Evolutionary conservation across 2,888 invertebrate species (phyloP), one percentile per base, ranked within the genome.

Genomic region (Ceriagrion tenellum): DNA sequence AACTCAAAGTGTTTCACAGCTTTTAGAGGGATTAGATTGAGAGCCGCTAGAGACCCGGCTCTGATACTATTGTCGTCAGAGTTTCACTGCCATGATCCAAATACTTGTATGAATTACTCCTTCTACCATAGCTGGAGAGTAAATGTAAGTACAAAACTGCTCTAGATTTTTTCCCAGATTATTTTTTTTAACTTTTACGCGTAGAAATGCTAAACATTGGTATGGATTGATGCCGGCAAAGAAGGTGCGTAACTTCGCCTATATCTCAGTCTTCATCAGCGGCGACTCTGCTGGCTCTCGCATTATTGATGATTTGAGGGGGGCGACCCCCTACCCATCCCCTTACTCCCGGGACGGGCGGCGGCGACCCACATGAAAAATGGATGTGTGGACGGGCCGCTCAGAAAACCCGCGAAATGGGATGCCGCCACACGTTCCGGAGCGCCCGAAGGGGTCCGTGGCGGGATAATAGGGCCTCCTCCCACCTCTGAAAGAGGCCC

Each of bases 341-440:
- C 47, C 47, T 8, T 8, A 47, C 47, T 8, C n/a, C 55, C 26
- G 30, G 56, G 88, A 88, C 47, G 40, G 81, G 30, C 26, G 81
- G 30, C 16, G 89, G 91, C 56, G 81, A 10, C 91, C 59, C 91
- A 63, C 93, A 93, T 93, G 93, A 93, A 93, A 93, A 69, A 93
- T 93, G 93, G 93, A 93, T 93, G 47, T 74, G 69, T 56, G 35
- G 91, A n/a, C 18, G 89, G 89, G 89, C 93, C n/a, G 35, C n/a
- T 63, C 63, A 91, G 47, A 91, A 74, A 93, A 93, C 69, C 93
- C 93, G 93, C 93, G 93, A 93, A 93, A 93, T 93, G 93, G 93
- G 93, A 69, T 93, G 93, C 69, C 93, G 69, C 93, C 93, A 35
- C 81, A 74, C 93, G 74, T 69, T 93, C n/a, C 59, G 91, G 59